Conservation (phyloP, 2,888 invertebrate genomes). For the Phrixothrix hirtus region DNA sequence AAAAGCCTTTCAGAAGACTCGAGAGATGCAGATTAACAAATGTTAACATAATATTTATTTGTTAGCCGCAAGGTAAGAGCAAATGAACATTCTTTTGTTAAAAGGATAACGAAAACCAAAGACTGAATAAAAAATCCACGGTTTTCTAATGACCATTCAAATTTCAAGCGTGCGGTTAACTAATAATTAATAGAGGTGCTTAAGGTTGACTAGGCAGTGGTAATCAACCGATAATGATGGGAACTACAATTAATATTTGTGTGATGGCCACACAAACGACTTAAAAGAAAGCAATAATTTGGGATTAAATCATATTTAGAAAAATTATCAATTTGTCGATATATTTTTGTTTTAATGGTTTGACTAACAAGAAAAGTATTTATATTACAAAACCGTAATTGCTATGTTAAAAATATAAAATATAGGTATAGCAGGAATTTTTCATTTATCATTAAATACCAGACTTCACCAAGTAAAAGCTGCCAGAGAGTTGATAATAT, state of each 20-base stretch:
- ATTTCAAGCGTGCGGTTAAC: constrained; percentile 20
- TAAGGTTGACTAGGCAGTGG: constrained; percentile 26
- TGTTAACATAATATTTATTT: constrained; percentile 13
- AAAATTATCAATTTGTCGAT: constrained; percentile 17
- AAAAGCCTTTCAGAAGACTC: neutral
- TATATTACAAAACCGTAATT: constrained; percentile 8
- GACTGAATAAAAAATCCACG: constrained; percentile 10
- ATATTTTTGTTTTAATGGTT: constrained; percentile 12
- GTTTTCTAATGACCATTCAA: constrained; percentile 14
- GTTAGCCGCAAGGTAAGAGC: constrained; percentile 7
- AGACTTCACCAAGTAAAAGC: constrained; percentile 11
- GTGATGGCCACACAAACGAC: constrained; percentile 29
- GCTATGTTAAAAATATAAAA: constrained; percentile 12
- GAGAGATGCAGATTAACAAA: constrained; percentile 4
- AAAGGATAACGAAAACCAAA: constrained; percentile 5
- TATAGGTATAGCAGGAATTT: no score
- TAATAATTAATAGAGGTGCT: constrained; percentile 30
- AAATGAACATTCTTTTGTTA: constrained; percentile 11
- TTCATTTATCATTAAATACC: constrained; percentile 11
- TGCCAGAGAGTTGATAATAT: constrained; percentile 34
- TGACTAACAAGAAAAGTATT: no score
- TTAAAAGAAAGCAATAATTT: constrained; percentile 20
- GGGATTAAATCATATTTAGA: constrained; percentile 14
- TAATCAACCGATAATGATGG: constrained; percentile 32
- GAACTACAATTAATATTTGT: constrained; percentile 33